Conservation (phyloP, 2,888 invertebrate genomes). For the Nemapogon koenigi region DNA sequence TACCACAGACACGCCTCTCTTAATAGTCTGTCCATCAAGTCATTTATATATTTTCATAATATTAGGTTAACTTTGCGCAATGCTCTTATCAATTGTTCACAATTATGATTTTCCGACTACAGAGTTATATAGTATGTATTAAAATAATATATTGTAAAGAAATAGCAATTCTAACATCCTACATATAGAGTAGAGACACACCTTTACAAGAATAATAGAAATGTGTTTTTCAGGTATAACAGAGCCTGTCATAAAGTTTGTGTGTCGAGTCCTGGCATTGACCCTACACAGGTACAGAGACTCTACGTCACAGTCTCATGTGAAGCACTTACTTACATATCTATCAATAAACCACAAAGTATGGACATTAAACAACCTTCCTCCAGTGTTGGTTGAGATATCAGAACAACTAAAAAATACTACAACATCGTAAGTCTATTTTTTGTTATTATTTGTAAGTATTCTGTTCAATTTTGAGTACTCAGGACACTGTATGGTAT, state of each 20-base stretch:
- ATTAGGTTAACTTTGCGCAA: no score
- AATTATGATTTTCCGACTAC: no score
- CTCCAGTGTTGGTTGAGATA: conserved; percentile 68
- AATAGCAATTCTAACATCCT: no score
- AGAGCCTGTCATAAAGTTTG: conserved; percentile 77
- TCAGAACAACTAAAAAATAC: conserved; percentile 69
- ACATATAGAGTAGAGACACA: no score
- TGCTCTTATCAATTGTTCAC: no score
- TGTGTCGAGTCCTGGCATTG: conserved; percentile 78
- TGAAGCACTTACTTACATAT: conserved; percentile 71
- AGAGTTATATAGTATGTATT: no score
- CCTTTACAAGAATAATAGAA: background rate
- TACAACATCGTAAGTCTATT: conserved; percentile 70
- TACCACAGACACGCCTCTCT: no score
- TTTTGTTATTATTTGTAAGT: background rate
- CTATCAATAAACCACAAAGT: conserved; percentile 72
- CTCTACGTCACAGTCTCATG: conserved; percentile 76
- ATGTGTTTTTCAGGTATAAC: conserved; percentile 68
- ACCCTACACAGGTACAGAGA: conserved; percentile 84
- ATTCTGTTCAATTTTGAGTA: no score
- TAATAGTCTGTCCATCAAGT: no score
- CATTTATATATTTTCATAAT: no score
- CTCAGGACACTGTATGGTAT: no score
- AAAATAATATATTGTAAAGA: no score
- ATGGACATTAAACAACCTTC: conserved; percentile 72